phyloP scores from a whole-genome alignment of 2,113 vertebrate genomes.

The Cinclus cinclus region DNA sequence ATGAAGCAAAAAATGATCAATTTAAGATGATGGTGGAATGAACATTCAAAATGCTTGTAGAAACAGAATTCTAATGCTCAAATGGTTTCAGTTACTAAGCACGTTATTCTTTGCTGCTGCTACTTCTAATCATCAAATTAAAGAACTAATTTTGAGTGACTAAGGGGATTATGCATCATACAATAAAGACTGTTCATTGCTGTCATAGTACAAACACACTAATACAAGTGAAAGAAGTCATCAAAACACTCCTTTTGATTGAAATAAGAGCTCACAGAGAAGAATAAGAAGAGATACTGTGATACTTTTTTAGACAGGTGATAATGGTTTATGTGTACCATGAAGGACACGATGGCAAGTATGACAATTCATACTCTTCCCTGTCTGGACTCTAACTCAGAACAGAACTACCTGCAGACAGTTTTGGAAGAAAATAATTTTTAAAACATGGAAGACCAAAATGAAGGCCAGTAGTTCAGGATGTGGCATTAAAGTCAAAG shows the following conservation, averaged over 20 bases:
- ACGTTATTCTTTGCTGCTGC: neutral
- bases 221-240: neutral
- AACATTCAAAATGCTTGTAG: neutral
- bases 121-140: neutral
- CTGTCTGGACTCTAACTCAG: neutral
- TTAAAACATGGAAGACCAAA: neutral
- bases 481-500: neutral
- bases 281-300: neutral
- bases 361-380: neutral
- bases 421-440: neutral
- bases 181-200: neutral
- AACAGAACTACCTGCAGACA: neutral
- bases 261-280: neutral
- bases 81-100: neutral
- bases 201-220: neutral
- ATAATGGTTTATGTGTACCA: neutral
- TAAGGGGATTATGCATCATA: neutral
- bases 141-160: neutral
- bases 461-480: neutral
- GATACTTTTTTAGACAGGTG: neutral
- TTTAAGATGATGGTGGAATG: neutral
- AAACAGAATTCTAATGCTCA: neutral
- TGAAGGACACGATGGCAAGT: rapidly evolving
- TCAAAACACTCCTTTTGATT: neutral
- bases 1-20: constrained; percentile 23